Evolutionary conservation across 2,888 invertebrate genomes (phyloP).

Genomic region (Plusia festucae): DNA sequence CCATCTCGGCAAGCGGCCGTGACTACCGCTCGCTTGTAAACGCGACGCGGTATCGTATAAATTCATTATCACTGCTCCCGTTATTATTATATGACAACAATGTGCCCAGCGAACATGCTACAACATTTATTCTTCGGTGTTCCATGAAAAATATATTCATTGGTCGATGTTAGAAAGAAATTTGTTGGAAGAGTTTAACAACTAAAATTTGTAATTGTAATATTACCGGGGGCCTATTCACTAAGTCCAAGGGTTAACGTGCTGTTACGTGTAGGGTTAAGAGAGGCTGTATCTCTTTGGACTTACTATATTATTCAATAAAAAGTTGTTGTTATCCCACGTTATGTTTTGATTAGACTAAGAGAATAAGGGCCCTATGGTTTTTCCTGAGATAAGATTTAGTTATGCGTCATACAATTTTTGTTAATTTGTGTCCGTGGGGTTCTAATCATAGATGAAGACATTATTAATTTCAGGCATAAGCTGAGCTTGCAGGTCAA

Average conservation of each 20-base stretch:
- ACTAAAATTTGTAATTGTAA: not conserved
- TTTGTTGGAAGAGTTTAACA: not conserved
- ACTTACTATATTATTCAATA: too few relatives aligned
- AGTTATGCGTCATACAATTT: not conserved
- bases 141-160: not conserved
- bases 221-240: too few relatives aligned
- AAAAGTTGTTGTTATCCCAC: too few relatives aligned
- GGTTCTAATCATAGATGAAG: too few relatives aligned
- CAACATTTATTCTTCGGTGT: slow-evolving; percentile 10
- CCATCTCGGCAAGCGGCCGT: not conserved
- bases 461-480: too few relatives aligned
- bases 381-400: not conserved
- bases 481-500: too few relatives aligned
- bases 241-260: too few relatives aligned
- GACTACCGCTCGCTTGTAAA: slow-evolving; percentile 61
- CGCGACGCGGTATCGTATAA: slow-evolving; percentile 67
- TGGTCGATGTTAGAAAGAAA: not conserved
- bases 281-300: too few relatives aligned
- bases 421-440: too few relatives aligned
- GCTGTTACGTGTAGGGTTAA: too few relatives aligned
- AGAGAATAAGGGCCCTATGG: too few relatives aligned
- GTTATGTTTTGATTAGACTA: too few relatives aligned
- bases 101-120: slow-evolving; percentile 65
- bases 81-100: slow-evolving; percentile 71
- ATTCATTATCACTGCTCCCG: slow-evolving; percentile 69